phyloP scores from a whole-genome alignment of 2,797 vertebrate species.

The Rhabdomys pumilio region DNA sequence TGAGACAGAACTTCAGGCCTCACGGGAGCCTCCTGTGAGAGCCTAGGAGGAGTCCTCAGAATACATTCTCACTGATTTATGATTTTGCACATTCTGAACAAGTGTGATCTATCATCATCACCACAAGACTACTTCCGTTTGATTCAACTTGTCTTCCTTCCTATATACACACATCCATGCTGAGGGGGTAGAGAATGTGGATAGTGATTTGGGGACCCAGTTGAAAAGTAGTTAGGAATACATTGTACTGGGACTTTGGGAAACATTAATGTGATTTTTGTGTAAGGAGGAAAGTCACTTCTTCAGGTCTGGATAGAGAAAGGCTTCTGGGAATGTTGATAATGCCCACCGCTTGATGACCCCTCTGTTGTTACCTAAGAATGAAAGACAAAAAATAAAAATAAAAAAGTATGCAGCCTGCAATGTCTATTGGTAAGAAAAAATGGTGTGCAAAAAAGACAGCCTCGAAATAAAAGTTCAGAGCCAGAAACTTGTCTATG shows the following conservation, averaged over 20 bases:
- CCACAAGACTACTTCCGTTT: constrained; percentile 8
- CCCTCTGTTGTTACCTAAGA: background rate
- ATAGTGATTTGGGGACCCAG: background rate
- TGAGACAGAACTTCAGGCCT: constrained; percentile 15
- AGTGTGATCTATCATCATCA: background rate
- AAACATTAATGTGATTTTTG: background rate
- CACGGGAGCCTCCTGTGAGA: background rate
- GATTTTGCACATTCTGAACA: background rate
- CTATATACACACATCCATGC: background rate
- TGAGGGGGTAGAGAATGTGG: too few relatives aligned
- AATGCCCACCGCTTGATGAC: background rate
- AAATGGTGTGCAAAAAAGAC: background rate
- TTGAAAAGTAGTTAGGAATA: background rate
- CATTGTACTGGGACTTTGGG: background rate
- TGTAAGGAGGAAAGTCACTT: background rate
- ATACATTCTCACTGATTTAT: background rate
- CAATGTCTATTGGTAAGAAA: background rate
- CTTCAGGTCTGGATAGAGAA: background rate
- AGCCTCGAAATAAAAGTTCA: constrained; percentile 4
- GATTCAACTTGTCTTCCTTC: background rate
- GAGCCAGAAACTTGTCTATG: background rate
- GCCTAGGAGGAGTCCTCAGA: background rate
- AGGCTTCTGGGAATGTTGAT: background rate
- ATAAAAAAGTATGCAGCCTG: background rate
- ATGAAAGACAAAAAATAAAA: background rate